phyloP scores from a whole-genome alignment of 2,113 vertebrate genomes.

The Peromyscus californicus region DNA sequence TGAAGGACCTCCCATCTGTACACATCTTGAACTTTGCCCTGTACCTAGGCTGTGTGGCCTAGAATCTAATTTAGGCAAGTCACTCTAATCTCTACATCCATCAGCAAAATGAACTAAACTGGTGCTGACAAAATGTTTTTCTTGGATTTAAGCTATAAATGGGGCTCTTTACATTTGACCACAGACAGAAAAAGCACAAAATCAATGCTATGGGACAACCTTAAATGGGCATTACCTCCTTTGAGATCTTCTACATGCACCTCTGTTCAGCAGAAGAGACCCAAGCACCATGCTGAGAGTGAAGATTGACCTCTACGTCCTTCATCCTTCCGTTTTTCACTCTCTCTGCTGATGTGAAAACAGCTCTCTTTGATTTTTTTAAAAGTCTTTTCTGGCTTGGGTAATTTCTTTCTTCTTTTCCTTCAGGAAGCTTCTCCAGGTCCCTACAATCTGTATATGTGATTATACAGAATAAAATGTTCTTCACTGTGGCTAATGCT shows the following conservation, averaged over 20 bases:
- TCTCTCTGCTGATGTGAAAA: neutral
- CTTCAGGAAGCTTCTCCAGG: neutral
- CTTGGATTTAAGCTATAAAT: neutral
- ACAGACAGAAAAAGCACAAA: neutral
- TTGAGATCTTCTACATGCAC: conserved; percentile 9
- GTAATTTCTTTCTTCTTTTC: neutral
- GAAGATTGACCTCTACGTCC: neutral
- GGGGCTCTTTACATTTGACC: neutral
- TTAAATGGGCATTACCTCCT: neutral
- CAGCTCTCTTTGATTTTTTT: neutral
- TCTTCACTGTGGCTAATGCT: neutral
- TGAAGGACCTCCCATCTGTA: neutral
- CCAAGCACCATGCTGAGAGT: no score
- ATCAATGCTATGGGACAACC: neutral
- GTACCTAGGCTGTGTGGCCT: neutral
- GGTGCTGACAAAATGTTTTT: neutral
- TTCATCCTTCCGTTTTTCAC: neutral
- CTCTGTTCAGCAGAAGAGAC: neutral
- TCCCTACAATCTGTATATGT: neutral
- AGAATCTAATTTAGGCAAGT: neutral
- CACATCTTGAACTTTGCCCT: neutral
- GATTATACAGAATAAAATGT: neutral
- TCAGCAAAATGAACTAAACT: neutral
- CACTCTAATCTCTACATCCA: no score
- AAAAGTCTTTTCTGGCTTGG: neutral